Percentiles rank a stretch among this genome's conserved stretches.
Evolutionary conservation across 2,888 invertebrate species (phyloP).

Genomic region (Drosophila kambysellisi): DNA sequence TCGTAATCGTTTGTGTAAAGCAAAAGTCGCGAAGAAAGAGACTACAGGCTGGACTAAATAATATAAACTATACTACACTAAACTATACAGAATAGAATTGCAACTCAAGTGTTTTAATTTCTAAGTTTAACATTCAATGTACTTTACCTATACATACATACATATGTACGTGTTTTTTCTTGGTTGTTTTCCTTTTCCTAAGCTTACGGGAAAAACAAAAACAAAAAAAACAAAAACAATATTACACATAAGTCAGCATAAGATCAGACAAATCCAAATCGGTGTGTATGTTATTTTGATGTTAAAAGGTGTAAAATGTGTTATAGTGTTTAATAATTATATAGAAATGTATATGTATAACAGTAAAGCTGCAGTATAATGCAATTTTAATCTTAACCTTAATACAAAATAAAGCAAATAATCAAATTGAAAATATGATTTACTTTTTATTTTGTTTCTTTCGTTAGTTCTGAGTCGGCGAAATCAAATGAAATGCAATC

Average conservation of each 20-base stretch:
- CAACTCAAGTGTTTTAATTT: conserved; percentile 37
- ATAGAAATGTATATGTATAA: conserved; percentile 37
- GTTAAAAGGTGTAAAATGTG: conserved; percentile 64
- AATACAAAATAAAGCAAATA: conserved; percentile 7
- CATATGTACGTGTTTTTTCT: conserved; percentile 23
- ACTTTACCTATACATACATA: conserved; percentile 17
- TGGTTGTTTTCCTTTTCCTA: conserved; percentile 11
- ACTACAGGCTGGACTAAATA: not conserved
- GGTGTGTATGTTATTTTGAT: conserved; percentile 45
- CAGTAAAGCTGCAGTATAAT: conserved; percentile 24
- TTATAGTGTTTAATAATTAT: conserved; percentile 56
- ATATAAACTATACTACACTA: not conserved
- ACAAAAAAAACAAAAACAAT: not conserved
- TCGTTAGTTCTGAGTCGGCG: conserved; percentile 9
- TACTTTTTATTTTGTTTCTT: conserved; percentile 27
- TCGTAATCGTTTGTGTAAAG: not conserved
- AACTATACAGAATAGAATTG: not conserved
- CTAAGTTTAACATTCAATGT: conserved; percentile 46
- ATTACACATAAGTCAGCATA: conserved; percentile 9
- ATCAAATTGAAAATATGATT: conserved; percentile 19
- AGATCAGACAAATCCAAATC: conserved; percentile 26
- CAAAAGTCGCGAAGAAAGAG: conserved; percentile 1
- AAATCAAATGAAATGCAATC: conserved; percentile 5
- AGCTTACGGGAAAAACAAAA: not conserved
- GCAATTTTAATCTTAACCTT: conserved; percentile 26